phyloP scores from a whole-genome alignment of 2,888 invertebrate genomes.

The Agrochola circellaris region DNA sequence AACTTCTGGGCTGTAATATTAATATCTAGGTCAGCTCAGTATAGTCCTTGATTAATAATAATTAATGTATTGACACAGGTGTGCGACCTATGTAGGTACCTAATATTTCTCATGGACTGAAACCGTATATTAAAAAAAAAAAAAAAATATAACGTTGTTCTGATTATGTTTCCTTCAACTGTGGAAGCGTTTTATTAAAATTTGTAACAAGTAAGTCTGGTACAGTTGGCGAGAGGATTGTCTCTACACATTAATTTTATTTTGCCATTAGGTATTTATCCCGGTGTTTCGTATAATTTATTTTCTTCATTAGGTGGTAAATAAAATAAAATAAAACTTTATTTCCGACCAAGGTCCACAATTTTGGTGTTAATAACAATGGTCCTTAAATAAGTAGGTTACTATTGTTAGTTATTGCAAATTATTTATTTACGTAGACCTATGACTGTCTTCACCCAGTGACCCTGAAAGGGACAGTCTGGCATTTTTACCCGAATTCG shows the following conservation, averaged over 20 bases:
- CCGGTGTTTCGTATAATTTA: neutral
- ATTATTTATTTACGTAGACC: no score
- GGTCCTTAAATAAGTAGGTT: no score
- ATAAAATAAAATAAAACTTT: no score
- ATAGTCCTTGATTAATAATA: conserved; percentile 27
- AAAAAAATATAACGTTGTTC: no score
- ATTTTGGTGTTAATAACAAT: no score
- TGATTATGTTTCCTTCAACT: neutral
- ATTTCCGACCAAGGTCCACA: no score
- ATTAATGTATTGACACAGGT: conserved; percentile 1
- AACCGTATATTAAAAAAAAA: neutral
- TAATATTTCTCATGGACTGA: conserved; percentile 5
- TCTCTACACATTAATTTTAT: neutral
- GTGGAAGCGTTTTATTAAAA: neutral
- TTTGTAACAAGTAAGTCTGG: no score
- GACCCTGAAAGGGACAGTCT: no score
- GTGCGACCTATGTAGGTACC: neutral
- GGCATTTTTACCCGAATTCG: no score
- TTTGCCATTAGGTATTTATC: neutral
- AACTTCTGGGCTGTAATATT: neutral
- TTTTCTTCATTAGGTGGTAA: neutral
- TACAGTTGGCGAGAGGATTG: neutral
- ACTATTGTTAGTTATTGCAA: no score
- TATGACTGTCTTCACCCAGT: no score
- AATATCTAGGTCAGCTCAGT: conserved; percentile 5